Evolutionary conservation across 2,113 vertebrate genomes (phyloP).

Genomic region (Euleptes europaea): DNA sequence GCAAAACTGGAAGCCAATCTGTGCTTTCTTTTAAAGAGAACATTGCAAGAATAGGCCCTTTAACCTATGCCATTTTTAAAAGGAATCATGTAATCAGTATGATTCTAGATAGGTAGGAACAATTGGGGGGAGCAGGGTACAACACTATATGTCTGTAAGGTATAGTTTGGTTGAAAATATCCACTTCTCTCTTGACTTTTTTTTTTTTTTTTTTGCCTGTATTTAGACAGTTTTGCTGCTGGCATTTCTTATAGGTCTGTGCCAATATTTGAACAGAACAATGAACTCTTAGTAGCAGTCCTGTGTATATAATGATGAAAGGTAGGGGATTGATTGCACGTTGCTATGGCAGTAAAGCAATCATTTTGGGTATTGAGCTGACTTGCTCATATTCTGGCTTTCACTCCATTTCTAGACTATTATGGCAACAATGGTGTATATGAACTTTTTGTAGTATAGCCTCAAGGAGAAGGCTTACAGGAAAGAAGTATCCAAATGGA

Average conservation of each 20-base stretch:
- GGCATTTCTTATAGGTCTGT: background rate
- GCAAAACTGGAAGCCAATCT: background rate
- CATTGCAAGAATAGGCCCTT: background rate
- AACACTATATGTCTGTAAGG: slow-evolving; percentile 13
- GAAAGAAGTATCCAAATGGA: background rate
- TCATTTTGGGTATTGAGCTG: background rate
- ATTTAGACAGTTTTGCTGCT: slow-evolving; percentile 1
- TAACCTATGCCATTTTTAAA: background rate
- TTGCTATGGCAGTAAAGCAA: slow-evolving; percentile 1
- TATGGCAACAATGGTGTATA: background rate
- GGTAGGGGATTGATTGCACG: background rate
- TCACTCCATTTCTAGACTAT: background rate
- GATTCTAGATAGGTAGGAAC: background rate
- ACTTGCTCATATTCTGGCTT: background rate
- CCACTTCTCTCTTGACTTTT: background rate
- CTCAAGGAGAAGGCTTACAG: background rate
- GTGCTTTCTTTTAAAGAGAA: background rate
- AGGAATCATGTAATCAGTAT: background rate
- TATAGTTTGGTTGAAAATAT: background rate
- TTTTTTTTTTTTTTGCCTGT: background rate
- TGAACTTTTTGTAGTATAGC: background rate
- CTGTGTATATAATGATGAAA: background rate
- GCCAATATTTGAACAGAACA: slow-evolving; percentile 25
- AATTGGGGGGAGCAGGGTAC: background rate
- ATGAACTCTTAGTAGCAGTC: background rate